phyloP scores from a whole-genome alignment of 2,113 vertebrate species.

The Pipa parva region DNA sequence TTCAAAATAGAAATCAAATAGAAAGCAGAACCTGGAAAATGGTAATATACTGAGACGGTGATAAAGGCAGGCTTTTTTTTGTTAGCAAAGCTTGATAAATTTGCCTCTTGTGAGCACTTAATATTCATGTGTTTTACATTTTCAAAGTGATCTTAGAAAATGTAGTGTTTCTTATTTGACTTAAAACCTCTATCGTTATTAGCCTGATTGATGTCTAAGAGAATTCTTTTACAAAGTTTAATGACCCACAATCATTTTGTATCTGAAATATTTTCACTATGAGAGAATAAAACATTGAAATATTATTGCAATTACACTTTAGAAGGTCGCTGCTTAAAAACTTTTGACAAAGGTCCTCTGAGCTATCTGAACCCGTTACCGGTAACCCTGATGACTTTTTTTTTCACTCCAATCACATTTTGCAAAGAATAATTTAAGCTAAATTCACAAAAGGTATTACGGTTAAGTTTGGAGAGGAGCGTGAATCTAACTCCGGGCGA shows the following conservation, averaged over 20 bases:
- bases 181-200: conserved; percentile 20
- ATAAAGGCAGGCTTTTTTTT: no score
- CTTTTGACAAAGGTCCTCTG: conserved; percentile 28
- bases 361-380: not conserved
- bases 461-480: not conserved
- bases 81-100: no score
- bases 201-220: conserved; percentile 40
- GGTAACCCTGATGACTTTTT: conserved; percentile 5
- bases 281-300: conserved; percentile 39
- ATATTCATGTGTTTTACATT: no score
- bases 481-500: conserved; percentile 1
- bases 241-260: conserved; percentile 45
- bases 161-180: conserved; percentile 16
- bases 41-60: no score
- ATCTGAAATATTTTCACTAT: conserved; percentile 45
- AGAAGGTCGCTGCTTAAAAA: conserved; percentile 33
- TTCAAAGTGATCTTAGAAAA: no score
- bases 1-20: no score
- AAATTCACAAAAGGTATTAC: not conserved
- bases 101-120: no score
- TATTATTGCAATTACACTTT: conserved; percentile 17
- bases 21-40: no score
- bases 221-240: conserved; percentile 45
- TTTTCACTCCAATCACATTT: not conserved
- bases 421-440: not conserved